Conservation (phyloP, 2,888 invertebrate genomes). For the Limnephilus rhombicus region DNA sequence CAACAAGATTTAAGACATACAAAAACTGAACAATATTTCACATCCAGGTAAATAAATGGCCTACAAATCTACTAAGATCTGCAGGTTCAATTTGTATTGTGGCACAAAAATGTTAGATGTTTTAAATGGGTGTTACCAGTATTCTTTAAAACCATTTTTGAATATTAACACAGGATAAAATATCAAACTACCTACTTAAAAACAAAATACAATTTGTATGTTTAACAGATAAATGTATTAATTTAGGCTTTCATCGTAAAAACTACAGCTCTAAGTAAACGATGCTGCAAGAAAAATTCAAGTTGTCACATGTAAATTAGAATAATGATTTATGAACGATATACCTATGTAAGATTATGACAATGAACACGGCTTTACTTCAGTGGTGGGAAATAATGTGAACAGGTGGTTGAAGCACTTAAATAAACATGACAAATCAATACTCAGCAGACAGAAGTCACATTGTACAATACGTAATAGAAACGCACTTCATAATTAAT, state of each 20-base stretch:
- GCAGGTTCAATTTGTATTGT: too few relatives aligned
- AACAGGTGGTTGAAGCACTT: slow-evolving; percentile 32
- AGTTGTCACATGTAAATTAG: not conserved
- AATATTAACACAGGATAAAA: not conserved
- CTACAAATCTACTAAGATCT: too few relatives aligned
- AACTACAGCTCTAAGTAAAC: not conserved
- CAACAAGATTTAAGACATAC: not conserved
- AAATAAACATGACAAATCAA: slow-evolving; percentile 24
- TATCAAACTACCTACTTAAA: not conserved
- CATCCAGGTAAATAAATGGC: not conserved
- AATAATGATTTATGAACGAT: not conserved
- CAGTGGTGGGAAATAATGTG: not conserved
- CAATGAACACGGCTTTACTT: not conserved
- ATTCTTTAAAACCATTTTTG: not conserved
- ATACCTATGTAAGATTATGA: not conserved
- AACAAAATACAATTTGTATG: not conserved
- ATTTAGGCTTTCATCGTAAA: too few relatives aligned
- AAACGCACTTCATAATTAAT: not conserved
- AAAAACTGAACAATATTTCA: not conserved
- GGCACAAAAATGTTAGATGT: not conserved
- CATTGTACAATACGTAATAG: not conserved
- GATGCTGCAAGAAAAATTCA: not conserved
- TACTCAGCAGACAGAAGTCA: not conserved
- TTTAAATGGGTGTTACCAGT: not conserved
- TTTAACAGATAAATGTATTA: too few relatives aligned